Evolutionary conservation across 1,140 invertebrate genomes (phyloP), one percentile per base, ranked within the genome.

Genomic region (Sycophaga agraensis): DNA sequence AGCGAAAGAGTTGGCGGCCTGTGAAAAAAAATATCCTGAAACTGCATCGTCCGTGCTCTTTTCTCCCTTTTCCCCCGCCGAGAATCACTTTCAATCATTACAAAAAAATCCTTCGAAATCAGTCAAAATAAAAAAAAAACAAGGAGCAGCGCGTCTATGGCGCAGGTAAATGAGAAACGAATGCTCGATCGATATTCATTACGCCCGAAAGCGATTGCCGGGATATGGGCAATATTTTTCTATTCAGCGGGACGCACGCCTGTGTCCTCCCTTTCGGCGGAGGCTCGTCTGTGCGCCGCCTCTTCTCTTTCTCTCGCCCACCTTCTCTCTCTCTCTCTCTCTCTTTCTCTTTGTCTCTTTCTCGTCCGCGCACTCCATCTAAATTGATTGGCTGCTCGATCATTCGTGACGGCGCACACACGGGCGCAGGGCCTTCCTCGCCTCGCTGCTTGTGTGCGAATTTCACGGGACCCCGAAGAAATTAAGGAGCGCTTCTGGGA

Each of bases 381-480:
- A 60, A 60, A 60, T 60, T 60, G 49, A 60, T 60, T 60, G 59
- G 49, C 50, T 60, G 59, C 49, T 54, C 59, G 50, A 60, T 54
- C 49, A 60, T 60, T 54, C 40, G 40, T 54, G 49, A 60, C 59
- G 49, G 49, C 59, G 14, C 19, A 12, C 9, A 45, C 21, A 21
- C 19, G 17, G 7, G 12, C 28, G 12, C 56, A 26, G 7, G 21
- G 43, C 1, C 49, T 49, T n/a, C 17, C 24, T 8, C 43, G 43
- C n/a, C n/a, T n/a, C n/a, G n/a, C n/a, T n/a, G n/a, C n/a, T n/a
- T n/a, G n/a, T n/a, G 28, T 42, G 34, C 46, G 22, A 51, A 59
- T 51, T 59, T 53, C 40, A 53, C 58, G 26, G 40, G 22, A 17
- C 39, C 37, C 37, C n/a, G 12, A 21, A 43, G 37, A 53, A 59